phyloP scores from a whole-genome alignment of 1,140 invertebrate genomes.

The Magallana angulata region DNA sequence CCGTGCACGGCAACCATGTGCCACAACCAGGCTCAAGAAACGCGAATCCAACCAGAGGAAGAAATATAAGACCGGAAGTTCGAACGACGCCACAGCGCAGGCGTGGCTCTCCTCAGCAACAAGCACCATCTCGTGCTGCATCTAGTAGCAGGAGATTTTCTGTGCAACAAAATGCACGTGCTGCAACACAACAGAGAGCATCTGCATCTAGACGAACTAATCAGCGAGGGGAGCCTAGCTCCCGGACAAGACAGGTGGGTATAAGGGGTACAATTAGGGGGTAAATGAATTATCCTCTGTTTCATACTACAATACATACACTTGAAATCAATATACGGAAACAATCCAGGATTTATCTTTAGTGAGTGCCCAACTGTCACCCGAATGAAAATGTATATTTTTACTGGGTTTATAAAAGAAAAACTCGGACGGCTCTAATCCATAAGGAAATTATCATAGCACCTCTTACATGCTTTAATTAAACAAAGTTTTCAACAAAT shows the following conservation, averaged over 20 bases:
- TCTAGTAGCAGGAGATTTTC: conserved; percentile 11
- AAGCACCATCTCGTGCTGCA: background rate
- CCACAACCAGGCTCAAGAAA: background rate
- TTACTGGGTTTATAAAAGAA: no score
- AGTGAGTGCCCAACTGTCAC: no score
- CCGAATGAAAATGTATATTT: no score
- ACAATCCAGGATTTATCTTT: no score
- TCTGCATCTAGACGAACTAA: background rate
- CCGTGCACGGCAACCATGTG: background rate
- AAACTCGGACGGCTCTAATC: no score
- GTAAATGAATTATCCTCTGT: no score
- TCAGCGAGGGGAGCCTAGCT: background rate
- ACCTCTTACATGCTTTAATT: no score
- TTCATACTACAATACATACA: no score
- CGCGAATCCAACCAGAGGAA: background rate
- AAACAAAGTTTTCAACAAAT: no score
- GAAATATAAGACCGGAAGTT: background rate
- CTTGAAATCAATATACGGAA: no score
- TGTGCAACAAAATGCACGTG: background rate
- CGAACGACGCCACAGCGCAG: background rate
- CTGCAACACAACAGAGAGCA: background rate
- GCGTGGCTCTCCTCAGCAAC: background rate
- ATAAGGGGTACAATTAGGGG: no score
- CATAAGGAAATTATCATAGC: no score
- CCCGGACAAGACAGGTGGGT: background rate